Conservation (phyloP, 1,140 invertebrate genomes). For the Centruroides vittatus region DNA sequence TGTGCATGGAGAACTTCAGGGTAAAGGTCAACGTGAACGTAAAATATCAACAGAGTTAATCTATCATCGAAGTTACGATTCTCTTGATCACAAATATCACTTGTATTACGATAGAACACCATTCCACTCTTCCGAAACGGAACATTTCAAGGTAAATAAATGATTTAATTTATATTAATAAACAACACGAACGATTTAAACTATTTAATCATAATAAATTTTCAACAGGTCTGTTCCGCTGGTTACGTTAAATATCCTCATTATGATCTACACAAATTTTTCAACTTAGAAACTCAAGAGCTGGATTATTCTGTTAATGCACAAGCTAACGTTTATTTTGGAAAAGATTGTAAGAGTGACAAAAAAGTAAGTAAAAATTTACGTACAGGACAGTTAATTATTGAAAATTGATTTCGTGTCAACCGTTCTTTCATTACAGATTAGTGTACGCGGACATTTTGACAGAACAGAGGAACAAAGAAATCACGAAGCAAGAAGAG, state of each 20-base stretch:
- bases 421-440: neutral
- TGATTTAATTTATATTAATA: too few species aligned
- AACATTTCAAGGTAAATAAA: constrained; percentile 5
- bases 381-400: too few species aligned
- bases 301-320: neutral
- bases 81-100: constrained; percentile 5
- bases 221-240: constrained; percentile 5
- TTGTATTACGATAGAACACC: constrained; percentile 14
- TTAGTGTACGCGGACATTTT: constrained; percentile 8
- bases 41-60: neutral
- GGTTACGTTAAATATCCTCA: constrained; percentile 9
- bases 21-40: constrained; percentile 7
- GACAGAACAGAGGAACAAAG: constrained; percentile 10
- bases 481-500: neutral
- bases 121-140: constrained; percentile 1
- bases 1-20: neutral
- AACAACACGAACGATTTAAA: too few species aligned
- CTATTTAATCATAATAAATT: neutral
- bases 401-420: too few species aligned
- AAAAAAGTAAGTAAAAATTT: neutral
- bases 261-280: neutral
- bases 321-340: too few species aligned
- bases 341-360: neutral
- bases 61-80: constrained; percentile 1
- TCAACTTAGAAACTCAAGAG: neutral